Conservation (phyloP, 2,888 invertebrate genomes). For the Thera obeliscata region DNA sequence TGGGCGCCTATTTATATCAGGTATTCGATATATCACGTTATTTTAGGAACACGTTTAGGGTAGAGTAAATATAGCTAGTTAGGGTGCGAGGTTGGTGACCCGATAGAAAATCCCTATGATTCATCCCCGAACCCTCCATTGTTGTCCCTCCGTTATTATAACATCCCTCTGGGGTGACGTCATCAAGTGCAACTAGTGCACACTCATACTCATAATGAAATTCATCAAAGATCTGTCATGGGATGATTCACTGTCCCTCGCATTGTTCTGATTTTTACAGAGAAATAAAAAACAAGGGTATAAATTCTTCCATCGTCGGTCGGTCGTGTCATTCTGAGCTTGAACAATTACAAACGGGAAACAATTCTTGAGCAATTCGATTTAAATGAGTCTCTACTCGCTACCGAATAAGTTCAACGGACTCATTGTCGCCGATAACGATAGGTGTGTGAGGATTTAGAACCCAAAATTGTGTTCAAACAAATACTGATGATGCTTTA, state of each 20-base stretch:
- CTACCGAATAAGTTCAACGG: constrained; percentile 54
- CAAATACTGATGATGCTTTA: constrained; percentile 5
- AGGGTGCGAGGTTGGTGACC: constrained; percentile 74
- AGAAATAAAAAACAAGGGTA: constrained; percentile 33
- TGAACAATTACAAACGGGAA: constrained; percentile 12
- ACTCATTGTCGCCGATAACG: constrained; percentile 55
- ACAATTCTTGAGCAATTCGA: constrained; percentile 51
- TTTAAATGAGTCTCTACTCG: constrained; percentile 43
- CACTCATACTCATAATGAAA: constrained; percentile 58
- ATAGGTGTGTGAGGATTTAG: constrained; percentile 39
- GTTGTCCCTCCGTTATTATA: constrained; percentile 65
- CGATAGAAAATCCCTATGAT: constrained; percentile 76
- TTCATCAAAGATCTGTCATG: constrained; percentile 67
- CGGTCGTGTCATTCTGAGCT: constrained; percentile 25
- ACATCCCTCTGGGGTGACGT: constrained; percentile 74
- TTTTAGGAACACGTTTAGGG: constrained; percentile 58
- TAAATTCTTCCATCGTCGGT: constrained; percentile 18
- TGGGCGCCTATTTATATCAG: constrained; percentile 47
- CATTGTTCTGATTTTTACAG: constrained; percentile 56
- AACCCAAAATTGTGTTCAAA: constrained; percentile 14
- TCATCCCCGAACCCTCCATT: constrained; percentile 78
- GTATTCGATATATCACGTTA: constrained; percentile 49
- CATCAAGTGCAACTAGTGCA: constrained; percentile 66
- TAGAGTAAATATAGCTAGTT: constrained; percentile 65
- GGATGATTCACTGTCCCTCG: constrained; percentile 63